Base-by-base conservation (phyloP, 1,140 invertebrate genomes). In the Eufriesea mexicana region DNA sequence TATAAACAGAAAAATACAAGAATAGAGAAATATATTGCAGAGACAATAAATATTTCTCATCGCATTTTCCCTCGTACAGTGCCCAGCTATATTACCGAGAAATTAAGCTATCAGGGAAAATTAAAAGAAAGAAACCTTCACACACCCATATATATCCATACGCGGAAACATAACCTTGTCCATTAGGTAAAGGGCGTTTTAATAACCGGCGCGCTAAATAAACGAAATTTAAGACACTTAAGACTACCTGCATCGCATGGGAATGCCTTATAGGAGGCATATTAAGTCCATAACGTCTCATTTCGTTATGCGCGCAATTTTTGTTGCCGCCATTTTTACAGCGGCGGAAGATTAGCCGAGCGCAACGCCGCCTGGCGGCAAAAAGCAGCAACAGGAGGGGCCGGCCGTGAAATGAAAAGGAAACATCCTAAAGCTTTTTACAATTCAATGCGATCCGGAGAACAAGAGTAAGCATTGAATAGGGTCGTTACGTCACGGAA, bases 351-450 rank as follows among this genome's bases (percentile, higher is more conserved):
- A 18, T 49, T 51, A 20, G 0, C 25, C 28, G 16, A 47, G 45
- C 62, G 18, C 10, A 5, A 28, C 42, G 70, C 42, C 42, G 66
- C 75, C 47, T 64, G 18, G 1, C 79, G 8, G n/a, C 51, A n/a
- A 66, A 54, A 75, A 49, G 12, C 8, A 35, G 2, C 10, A 45
- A 47, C 20, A 67, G 20, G 18, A 57, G 20, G 18, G 72, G 9
- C 16, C 59, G 47, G 62, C 62, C 51, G 20, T 59, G 62, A 76
- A 67, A 82, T 76, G 62, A 82, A 82, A 82, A 68, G 73, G 73
- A 67, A 76, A 82, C 79, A 76, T 57, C 45, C 75, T 82, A 82
- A 80, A 67, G 62, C 72, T 67, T 59, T 82, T 68, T 51, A 67
- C 62, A 57, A 76, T 76, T 76, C 72, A 76, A 76, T 76, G 73